Conservation (phyloP, 2,888 invertebrate species). For the Troglohyphantes excavatus region DNA sequence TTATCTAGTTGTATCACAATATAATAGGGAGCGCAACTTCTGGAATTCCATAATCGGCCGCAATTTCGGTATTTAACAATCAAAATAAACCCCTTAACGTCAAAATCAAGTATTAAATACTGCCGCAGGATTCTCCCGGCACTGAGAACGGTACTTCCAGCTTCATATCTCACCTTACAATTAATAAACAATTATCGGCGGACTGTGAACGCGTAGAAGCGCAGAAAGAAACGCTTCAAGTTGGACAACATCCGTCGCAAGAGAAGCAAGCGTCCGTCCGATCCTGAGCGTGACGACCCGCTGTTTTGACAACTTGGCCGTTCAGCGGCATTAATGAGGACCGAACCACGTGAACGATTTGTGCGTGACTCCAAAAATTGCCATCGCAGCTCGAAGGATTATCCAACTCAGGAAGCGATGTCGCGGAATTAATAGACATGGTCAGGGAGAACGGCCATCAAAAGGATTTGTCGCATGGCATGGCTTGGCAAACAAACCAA, state of each 20-base stretch:
- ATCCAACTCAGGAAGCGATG: slow-evolving; percentile 20
- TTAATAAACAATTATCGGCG: slow-evolving; percentile 6
- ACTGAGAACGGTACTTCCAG: no score
- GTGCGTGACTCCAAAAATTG: slow-evolving; percentile 61
- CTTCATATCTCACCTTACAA: neutral
- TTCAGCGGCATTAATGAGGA: slow-evolving; percentile 23
- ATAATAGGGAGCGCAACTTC: no score
- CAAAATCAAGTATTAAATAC: no score
- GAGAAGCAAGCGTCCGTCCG: no score
- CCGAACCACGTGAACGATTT: slow-evolving; percentile 42
- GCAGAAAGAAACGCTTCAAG: neutral
- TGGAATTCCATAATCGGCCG: no score
- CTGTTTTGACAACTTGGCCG: slow-evolving; percentile 3
- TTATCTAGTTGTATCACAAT: no score
- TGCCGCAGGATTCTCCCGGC: no score
- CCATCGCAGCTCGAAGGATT: slow-evolving; percentile 34
- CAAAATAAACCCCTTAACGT: no score
- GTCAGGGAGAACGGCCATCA: slow-evolving; percentile 1
- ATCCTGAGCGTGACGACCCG: neutral
- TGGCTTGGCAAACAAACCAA: slow-evolving; percentile 33
- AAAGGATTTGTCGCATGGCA: slow-evolving; percentile 28
- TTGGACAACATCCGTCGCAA: neutral
- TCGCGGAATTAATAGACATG: slow-evolving; percentile 8
- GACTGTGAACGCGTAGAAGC: neutral
- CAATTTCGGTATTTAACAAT: no score